phyloP scores from a whole-genome alignment of 2,888 invertebrate species.

The Phengaris arion region DNA sequence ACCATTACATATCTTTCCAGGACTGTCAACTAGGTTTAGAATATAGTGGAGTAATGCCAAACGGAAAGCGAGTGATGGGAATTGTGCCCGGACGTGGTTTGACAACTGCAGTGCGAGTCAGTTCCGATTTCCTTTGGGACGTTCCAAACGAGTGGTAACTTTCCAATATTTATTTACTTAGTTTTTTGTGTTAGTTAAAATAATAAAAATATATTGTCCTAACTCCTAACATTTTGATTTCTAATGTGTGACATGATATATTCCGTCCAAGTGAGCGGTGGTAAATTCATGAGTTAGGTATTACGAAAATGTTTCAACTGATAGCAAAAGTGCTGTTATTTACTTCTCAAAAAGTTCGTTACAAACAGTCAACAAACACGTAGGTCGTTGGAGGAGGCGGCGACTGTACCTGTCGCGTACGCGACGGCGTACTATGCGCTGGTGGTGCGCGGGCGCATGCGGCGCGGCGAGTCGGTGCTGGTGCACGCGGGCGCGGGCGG shows the following conservation, averaged over 20 bases:
- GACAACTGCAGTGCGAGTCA: slow-evolving; percentile 92
- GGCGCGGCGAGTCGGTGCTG: slow-evolving; percentile 84
- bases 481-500: slow-evolving; percentile 98
- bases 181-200: neutral
- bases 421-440: slow-evolving; percentile 88
- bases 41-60: slow-evolving; percentile 89
- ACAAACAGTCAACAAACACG: neutral
- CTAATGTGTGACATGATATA: neutral
- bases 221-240: too few species aligned
- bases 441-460: slow-evolving; percentile 53
- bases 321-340: too few species aligned
- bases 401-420: slow-evolving; percentile 79
- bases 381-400: slow-evolving; percentile 85
- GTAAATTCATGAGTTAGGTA: too few species aligned
- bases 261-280: neutral
- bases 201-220: too few species aligned
- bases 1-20: slow-evolving; percentile 55
- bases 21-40: slow-evolving; percentile 97
- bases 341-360: too few species aligned
- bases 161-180: too few species aligned
- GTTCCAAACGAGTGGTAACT: slow-evolving; percentile 88
- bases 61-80: slow-evolving; percentile 93
- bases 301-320: too few species aligned
- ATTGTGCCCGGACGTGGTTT: slow-evolving; percentile 93
- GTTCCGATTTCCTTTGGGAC: slow-evolving; percentile 91